Evolutionary conservation across 2,797 vertebrate genomes (phyloP).

Genomic region (Gallinago stenura): DNA sequence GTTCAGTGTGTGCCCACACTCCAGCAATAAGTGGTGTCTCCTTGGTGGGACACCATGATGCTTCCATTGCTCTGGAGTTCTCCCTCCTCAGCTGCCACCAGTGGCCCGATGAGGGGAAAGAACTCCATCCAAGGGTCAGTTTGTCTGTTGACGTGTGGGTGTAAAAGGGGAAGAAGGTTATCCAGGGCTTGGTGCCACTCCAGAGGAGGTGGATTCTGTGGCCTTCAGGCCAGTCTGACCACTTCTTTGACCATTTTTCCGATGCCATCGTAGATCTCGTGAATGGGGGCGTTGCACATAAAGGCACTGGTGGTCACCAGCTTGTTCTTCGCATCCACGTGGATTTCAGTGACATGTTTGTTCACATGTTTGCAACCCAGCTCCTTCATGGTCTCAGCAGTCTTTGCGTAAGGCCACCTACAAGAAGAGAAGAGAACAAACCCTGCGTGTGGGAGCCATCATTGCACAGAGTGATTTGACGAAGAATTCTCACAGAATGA

Average conservation of each 20-base stretch:
- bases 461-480: fast-evolving
- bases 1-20: not conserved
- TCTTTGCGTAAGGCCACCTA: slow-evolving; percentile 86
- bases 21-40: not conserved
- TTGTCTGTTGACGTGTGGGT: not conserved
- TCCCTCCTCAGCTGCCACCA: not conserved
- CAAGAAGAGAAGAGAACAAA: not conserved
- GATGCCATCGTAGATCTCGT: slow-evolving; percentile 85
- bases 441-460: not conserved
- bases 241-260: slow-evolving; percentile 85
- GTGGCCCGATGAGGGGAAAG: fast-evolving
- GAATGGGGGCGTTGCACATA: slow-evolving; percentile 88
- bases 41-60: fast-evolving
- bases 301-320: slow-evolving; percentile 88
- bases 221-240: slow-evolving; percentile 80
- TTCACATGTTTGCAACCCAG: slow-evolving; percentile 87
- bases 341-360: slow-evolving; percentile 82
- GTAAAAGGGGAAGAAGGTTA: not conserved
- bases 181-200: not conserved
- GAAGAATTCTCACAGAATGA: not conserved
- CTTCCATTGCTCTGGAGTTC: not conserved
- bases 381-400: slow-evolving; percentile 78
- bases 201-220: not conserved
- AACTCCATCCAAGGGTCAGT: fast-evolving
- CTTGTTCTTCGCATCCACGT: slow-evolving; percentile 86